Conservation (phyloP, 2,888 invertebrate species). For the Aspidiotus rigidus region DNA sequence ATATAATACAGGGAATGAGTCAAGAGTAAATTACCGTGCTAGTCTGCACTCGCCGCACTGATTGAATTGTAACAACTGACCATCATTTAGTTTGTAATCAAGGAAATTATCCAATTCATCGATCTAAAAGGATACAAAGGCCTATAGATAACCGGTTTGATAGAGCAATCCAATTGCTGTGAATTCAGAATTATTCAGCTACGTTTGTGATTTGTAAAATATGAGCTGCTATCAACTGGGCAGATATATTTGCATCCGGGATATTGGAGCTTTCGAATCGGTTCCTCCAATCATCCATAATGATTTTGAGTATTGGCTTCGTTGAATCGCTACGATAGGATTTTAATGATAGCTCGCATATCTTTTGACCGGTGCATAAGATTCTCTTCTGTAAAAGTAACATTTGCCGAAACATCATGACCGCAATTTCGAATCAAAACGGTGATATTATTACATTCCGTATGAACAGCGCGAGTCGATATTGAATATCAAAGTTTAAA, state of each 20-base stretch:
- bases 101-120: not conserved
- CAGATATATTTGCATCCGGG: not conserved
- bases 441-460: too few relatives aligned
- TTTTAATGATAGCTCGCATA: too few relatives aligned
- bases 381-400: too few relatives aligned
- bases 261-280: not conserved
- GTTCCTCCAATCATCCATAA: not conserved
- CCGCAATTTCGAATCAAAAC: too few relatives aligned
- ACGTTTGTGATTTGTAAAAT: not conserved
- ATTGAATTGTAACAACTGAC: conserved; percentile 43
- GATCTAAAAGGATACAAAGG: conserved; percentile 2
- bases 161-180: not conserved
- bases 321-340: too few relatives aligned
- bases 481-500: too few relatives aligned
- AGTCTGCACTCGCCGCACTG: conserved; percentile 45
- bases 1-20: not conserved
- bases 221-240: not conserved
- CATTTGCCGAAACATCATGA: too few relatives aligned
- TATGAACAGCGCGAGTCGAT: too few relatives aligned
- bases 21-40: conserved; percentile 40
- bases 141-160: not conserved
- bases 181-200: not conserved
- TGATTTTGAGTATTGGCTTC: too few relatives aligned
- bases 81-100: conserved; percentile 38
- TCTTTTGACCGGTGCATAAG: too few relatives aligned